These are phyloP conservation scores for Paramacrobiotus metropolitanus DNA, from an alignment of 1,140 invertebrate genomes.

Conservation along the genomic window DNA sequence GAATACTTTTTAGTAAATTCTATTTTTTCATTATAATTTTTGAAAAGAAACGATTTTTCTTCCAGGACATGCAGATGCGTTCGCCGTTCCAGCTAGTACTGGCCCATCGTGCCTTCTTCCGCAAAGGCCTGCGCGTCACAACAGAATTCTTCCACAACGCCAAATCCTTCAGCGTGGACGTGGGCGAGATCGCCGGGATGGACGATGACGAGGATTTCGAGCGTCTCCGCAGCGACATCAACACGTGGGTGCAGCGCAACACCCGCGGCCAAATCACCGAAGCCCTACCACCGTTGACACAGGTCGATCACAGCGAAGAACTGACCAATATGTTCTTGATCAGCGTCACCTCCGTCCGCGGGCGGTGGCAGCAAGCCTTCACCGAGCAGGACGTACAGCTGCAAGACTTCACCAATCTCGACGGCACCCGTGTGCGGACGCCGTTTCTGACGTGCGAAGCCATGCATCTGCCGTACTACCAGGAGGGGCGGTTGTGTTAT, in stretches of 20 bases:
- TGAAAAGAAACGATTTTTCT: no score
- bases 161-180: background rate
- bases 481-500: background rate
- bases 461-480: background rate
- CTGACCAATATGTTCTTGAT: background rate
- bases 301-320: background rate
- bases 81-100: background rate
- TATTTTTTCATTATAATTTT: no score
- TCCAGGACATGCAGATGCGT: no score
- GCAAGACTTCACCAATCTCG: background rate
- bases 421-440: background rate
- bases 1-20: no score
- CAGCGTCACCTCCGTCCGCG: background rate
- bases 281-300: no score
- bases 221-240: background rate
- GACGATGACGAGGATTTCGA: background rate
- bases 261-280: no score
- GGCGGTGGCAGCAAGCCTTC: background rate
- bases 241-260: background rate
- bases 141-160: background rate
- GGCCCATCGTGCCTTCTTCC: background rate
- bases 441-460: background rate
- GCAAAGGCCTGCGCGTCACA: background rate
- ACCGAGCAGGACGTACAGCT: background rate
- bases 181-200: no score